Percentiles rank a stretch among this genome's conserved stretches.
Conservation (phyloP, 2,888 invertebrate genomes). For the Hoplodrina blanda region DNA sequence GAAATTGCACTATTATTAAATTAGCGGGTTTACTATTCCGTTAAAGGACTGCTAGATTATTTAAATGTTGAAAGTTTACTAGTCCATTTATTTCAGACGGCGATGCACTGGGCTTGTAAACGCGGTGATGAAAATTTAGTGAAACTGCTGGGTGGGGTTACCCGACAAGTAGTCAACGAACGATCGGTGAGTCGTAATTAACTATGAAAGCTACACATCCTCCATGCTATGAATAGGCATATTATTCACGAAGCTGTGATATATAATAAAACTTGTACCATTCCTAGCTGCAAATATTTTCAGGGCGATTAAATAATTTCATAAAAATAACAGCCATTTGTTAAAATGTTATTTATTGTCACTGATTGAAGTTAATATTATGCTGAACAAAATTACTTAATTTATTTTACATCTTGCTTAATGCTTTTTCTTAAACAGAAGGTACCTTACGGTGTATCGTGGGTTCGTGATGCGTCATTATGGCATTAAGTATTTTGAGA, state of each 20-base stretch:
- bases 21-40: conserved; percentile 40
- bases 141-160: conserved; percentile 97
- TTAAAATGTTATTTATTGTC: too few species aligned
- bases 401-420: too few species aligned
- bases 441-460: too few species aligned
- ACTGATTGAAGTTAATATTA: too few species aligned
- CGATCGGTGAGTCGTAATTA: conserved; percentile 93
- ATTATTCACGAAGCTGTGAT: background rate
- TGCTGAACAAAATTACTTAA: too few species aligned
- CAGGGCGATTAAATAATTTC: background rate
- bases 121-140: conserved; percentile 97
- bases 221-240: conserved; percentile 26
- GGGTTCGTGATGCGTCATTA: too few species aligned
- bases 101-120: conserved; percentile 99
- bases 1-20: conserved; percentile 69
- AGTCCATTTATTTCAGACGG: conserved; percentile 93
- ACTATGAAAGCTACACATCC: conserved; percentile 3
- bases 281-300: background rate
- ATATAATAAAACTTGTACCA: background rate
- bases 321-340: background rate
- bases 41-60: background rate
- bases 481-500: too few species aligned
- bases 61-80: conserved; percentile 19
- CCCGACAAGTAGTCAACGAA: conserved; percentile 95
- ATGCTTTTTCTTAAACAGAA: too few species aligned